phyloP scores from a whole-genome alignment of 35 echinoderm and acorn worm species.

The Holothuria glaberrima region DNA sequence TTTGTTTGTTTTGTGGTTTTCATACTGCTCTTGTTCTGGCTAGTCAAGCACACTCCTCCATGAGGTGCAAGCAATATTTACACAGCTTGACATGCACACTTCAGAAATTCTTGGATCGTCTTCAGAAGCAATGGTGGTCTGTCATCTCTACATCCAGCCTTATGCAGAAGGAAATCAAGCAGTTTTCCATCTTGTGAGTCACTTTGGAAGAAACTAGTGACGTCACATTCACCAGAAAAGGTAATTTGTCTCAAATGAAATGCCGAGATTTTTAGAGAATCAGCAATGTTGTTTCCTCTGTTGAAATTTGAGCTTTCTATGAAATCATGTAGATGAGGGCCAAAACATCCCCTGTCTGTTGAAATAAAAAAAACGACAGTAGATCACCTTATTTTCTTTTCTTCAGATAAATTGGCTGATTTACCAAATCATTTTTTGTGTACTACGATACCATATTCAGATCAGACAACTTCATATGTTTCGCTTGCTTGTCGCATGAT shows the following conservation, averaged over 20 bases:
- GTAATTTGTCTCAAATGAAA: not conserved
- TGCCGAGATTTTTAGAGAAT: not conserved
- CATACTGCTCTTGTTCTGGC: too few relatives aligned
- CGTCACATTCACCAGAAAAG: not conserved
- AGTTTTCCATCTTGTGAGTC: not conserved
- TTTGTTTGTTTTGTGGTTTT: too few relatives aligned
- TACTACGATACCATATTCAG: too few relatives aligned
- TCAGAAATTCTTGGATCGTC: not conserved
- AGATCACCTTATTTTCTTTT: too few relatives aligned
- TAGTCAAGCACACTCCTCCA: too few relatives aligned
- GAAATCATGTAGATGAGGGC: not conserved
- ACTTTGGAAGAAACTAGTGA: not conserved
- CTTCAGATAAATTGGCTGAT: too few relatives aligned
- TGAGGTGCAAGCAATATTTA: too few relatives aligned
- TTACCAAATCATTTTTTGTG: too few relatives aligned
- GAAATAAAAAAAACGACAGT: not conserved
- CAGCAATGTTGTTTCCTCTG: not conserved
- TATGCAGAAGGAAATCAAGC: not conserved
- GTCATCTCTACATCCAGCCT: not conserved
- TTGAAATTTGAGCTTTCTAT: not conserved
- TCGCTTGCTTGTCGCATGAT: too few relatives aligned
- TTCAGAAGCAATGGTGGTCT: not conserved
- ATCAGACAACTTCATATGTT: too few relatives aligned
- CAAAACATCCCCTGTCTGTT: not conserved
- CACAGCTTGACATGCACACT: too few relatives aligned